Evolutionary conservation across 2,797 vertebrate species (phyloP).

Genomic region (Apogon hyalosoma): DNA sequence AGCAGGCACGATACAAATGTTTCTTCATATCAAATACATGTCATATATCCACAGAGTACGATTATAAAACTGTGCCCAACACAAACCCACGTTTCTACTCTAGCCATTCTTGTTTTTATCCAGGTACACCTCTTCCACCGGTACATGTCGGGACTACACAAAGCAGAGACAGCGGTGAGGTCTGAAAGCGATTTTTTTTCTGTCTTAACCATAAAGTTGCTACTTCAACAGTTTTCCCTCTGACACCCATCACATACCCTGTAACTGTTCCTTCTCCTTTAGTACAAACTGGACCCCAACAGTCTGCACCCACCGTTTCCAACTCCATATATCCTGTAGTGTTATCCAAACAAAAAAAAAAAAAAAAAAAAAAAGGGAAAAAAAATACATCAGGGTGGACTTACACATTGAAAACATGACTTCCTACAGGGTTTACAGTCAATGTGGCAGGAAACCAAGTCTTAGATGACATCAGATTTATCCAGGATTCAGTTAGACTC

Average conservation of each 20-base stretch:
- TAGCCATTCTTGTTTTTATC: constrained; percentile 49
- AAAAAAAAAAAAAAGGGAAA: neutral
- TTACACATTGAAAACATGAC: constrained; percentile 4
- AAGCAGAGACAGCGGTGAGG: constrained; percentile 69
- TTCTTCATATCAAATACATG: constrained; percentile 85
- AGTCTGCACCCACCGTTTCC: constrained; percentile 8
- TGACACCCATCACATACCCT: constrained; percentile 36
- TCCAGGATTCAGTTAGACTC: constrained; percentile 37
- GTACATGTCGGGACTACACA: constrained; percentile 52
- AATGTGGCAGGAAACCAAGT: constrained; percentile 45
- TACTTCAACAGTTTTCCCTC: constrained; percentile 41
- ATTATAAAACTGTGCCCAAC: constrained; percentile 82
- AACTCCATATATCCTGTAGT: constrained; percentile 11
- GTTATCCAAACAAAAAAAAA: neutral
- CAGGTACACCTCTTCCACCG: constrained; percentile 22
- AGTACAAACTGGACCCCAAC: constrained; percentile 21
- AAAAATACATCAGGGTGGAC: constrained; percentile 14
- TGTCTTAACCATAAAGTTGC: constrained; percentile 52
- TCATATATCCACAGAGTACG: constrained; percentile 84
- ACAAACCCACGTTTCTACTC: constrained; percentile 70
- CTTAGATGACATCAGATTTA: constrained; percentile 24
- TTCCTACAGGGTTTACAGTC: constrained; percentile 49
- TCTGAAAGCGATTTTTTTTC: constrained; percentile 49
- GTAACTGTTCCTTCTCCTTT: constrained; percentile 32
- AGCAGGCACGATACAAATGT: constrained; percentile 85